These are phyloP conservation scores for Montipora cactus DNA, from an alignment of 64 coral and sea anemone species.

Conservation along the genomic window DNA sequence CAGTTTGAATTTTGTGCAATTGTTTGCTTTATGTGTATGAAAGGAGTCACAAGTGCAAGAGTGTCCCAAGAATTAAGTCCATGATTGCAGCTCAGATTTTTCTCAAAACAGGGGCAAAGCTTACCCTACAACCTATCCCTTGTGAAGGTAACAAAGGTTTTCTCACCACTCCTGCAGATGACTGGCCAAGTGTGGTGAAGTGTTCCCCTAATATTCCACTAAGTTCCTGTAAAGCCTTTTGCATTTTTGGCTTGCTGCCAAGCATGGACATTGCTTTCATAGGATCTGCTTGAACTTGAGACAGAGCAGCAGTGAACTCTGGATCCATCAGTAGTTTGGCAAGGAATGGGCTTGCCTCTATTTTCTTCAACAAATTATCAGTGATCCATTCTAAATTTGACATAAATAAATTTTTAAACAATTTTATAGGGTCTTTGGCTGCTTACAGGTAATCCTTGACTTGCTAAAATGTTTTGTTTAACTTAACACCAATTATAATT, in stretches of 20 bases:
- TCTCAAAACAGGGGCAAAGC: not conserved
- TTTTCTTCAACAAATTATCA: constrained; percentile 74
- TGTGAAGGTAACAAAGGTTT: not conserved
- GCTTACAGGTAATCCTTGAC: no score
- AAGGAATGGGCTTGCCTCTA: constrained; percentile 68
- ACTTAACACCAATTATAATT: not conserved
- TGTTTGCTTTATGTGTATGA: no score
- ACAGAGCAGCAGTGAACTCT: constrained; percentile 67
- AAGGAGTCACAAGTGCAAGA: no score
- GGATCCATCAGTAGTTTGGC: constrained; percentile 75
- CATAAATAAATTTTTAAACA: not conserved
- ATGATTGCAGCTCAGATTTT: no score
- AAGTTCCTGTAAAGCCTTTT: constrained; percentile 74
- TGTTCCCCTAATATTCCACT: constrained; percentile 71
- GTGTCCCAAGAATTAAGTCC: no score
- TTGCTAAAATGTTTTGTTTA: not conserved
- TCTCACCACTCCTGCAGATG: not conserved
- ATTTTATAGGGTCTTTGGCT: no score
- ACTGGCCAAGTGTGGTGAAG: constrained; percentile 64
- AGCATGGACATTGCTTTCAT: constrained; percentile 73
- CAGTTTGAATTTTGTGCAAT: no score
- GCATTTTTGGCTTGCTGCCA: constrained; percentile 66
- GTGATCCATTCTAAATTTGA: constrained; percentile 70
- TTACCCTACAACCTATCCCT: not conserved
- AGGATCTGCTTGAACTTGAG: constrained; percentile 69